Base-by-base conservation (phyloP, 2,113 vertebrate species). In the Antechinus flavipes region DNA sequence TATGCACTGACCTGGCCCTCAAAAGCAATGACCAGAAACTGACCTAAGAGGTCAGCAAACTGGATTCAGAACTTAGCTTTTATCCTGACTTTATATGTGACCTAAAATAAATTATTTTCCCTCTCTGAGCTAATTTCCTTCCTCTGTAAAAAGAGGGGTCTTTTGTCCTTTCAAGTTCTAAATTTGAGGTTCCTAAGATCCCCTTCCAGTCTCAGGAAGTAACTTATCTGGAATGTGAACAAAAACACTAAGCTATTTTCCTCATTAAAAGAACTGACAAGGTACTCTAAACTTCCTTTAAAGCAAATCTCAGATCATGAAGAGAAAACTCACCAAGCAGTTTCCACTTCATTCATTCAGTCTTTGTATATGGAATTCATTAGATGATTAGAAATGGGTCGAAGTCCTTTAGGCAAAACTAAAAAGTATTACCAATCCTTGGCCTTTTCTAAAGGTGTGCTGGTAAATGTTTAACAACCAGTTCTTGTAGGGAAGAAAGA, bases 401-500 rank as follows among this genome's bases (percentile, higher is more conserved):
- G 6, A 42, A 35, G 68, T 84, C 68, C n/a, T 42, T 6, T 42
- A 42, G n/a, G 7, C 35, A 84, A 42, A 84, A 84, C 68, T 84
- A 84, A 42, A 16, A 84, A 84, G 16, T 42, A 42, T 42, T 84
- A 42, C 19, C 16, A 76, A 22, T 22, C 35, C 35, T n/a, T 76
- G 5, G 16, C n/a, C 68, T 76, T 76, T n/a, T 76, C 35, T 8
- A 84, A n/a, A 84, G 16, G 61, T 76, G 30, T n/a, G 35, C 16
- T 84, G 68, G 35, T 42, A 84, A 84, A 84, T 42, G 19, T 42
- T 84, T 84, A 84, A 42, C n/a, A 84, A 42, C 68, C 11, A 42
- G 16, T 0, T n/a, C 14, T 76, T 76, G 30, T 50, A 50, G 0
- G 11, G 30, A 26, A 2, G 2, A 6, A 12, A 3, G 2, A 11